These are phyloP conservation scores for Hepsetus odoe DNA, from an alignment of 2,113 vertebrate genomes.

Conservation along the genomic window DNA sequence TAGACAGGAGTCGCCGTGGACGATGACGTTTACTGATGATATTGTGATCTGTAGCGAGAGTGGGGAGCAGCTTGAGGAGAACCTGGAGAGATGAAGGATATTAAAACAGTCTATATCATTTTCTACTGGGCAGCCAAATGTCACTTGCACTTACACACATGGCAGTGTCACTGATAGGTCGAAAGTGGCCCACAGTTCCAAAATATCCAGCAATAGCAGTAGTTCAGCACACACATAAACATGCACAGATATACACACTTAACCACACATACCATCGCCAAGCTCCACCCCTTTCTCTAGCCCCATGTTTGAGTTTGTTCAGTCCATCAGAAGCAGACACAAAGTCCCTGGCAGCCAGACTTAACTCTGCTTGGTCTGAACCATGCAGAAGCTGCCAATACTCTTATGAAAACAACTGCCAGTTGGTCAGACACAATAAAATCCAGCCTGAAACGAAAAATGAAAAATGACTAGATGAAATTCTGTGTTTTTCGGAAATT, in stretches of 20 bases:
- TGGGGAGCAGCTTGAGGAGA: no score
- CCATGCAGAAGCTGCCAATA: neutral
- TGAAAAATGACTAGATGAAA: slow-evolving; percentile 3
- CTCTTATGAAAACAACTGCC: neutral
- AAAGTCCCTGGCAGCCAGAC: neutral
- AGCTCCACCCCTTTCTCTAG: neutral
- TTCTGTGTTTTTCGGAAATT: neutral
- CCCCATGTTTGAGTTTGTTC: neutral
- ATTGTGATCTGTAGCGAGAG: no score
- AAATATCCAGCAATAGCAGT: no score
- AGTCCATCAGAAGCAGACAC: neutral
- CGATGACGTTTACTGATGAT: no score
- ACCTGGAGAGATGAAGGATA: no score
- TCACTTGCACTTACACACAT: no score
- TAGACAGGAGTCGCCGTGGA: no score
- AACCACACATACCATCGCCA: neutral
- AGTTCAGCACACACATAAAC: slow-evolving; percentile 3
- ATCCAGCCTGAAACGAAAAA: slow-evolving; percentile 1
- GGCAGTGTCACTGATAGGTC: no score
- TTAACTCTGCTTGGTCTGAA: neutral
- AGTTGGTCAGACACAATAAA: slow-evolving; percentile 1
- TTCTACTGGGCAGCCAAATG: no score
- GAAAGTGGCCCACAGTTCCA: no score
- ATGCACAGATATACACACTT: neutral
- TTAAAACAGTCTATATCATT: no score